Percentiles rank a stretch among this genome's conserved stretches.
Evolutionary conservation across 2,888 invertebrate genomes (phyloP).

Genomic region (Drosophila emarginata): DNA sequence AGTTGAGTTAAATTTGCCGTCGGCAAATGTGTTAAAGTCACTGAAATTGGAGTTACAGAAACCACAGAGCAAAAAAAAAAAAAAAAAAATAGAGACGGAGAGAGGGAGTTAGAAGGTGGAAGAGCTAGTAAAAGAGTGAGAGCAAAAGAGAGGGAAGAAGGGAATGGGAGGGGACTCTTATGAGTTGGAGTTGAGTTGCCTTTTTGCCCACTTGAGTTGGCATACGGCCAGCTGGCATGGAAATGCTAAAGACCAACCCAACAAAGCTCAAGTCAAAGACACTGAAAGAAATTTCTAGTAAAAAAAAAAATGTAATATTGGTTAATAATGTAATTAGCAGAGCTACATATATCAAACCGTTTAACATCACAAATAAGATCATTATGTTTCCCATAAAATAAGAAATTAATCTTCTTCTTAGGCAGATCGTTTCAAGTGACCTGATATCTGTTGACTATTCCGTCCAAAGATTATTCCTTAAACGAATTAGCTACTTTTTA

Average conservation of each 20-base stretch:
- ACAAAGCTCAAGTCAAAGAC: conserved; percentile 21
- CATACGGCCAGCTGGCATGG: conserved; percentile 46
- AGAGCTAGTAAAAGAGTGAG: background rate
- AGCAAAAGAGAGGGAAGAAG: background rate
- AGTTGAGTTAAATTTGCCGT: conserved; percentile 54
- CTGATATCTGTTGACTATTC: too few species aligned
- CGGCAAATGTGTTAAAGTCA: conserved; percentile 24
- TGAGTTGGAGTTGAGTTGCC: conserved; percentile 41
- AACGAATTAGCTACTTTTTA: too few species aligned
- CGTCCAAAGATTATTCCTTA: too few species aligned
- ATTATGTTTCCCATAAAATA: too few species aligned
- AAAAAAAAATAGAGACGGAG: background rate
- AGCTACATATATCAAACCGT: too few species aligned
- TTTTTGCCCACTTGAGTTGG: conserved; percentile 47
- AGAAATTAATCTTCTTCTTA: too few species aligned
- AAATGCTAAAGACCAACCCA: conserved; percentile 19
- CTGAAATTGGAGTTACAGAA: conserved; percentile 16
- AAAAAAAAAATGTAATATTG: too few species aligned
- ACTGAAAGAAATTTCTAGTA: conserved; percentile 19
- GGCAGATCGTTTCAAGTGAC: too few species aligned
- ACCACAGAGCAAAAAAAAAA: background rate
- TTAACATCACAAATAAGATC: too few species aligned
- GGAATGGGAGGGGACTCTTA: background rate
- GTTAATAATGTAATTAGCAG: too few species aligned
- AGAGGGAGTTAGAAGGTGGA: background rate